Base-by-base conservation (phyloP, 1,140 invertebrate species). In the Dendroctonus valens region DNA sequence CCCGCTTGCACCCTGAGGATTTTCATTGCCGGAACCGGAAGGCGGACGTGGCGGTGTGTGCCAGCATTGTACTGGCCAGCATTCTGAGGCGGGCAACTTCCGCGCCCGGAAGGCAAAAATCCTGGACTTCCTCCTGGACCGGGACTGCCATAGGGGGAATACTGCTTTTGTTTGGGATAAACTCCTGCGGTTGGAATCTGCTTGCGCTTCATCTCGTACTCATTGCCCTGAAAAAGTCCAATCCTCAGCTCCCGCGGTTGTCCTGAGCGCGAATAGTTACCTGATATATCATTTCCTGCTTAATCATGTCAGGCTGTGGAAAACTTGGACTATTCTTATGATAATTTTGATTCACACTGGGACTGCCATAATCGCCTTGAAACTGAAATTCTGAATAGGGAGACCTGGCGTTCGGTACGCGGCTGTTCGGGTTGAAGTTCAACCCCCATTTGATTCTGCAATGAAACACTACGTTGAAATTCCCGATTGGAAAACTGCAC, bases 141-240 rank as follows among this genome's bases (percentile, higher is more conserved):
- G 0, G 85, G 84, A 69, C 85, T 86, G n/a, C 84, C 84, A 71
- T 86, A 88, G 3, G 87, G 86, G 68, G 86, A 88, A 77, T 87
- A 87, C 77, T 86, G 86, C 75, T 86, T 85, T 70, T 86, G 84
- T 62, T 67, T 61, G 5, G 73, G 82, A 57, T 77, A 76, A 12
- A 76, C 73, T 8, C 73, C 74, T 0, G 77, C 75, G 3, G 65
- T 7, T 12, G 65, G 37, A 7, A 39, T 62, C 5, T 74, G 76
- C 11, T 81, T 81, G 64, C 82, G 79, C 69, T 83, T 83, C 81
- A 83, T 81, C 41, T 83, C 81, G 71, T 62, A 82, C 54, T 83
- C 81, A 52, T 71, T 78, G 8, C 75, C 70, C 53, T 72, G 14
- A 46, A 58, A 55, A 42, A 41, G 2, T 49, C 11, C 44, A 9